Base-by-base conservation (phyloP, 2,888 invertebrate species). In the Steinernema scapterisci region DNA sequence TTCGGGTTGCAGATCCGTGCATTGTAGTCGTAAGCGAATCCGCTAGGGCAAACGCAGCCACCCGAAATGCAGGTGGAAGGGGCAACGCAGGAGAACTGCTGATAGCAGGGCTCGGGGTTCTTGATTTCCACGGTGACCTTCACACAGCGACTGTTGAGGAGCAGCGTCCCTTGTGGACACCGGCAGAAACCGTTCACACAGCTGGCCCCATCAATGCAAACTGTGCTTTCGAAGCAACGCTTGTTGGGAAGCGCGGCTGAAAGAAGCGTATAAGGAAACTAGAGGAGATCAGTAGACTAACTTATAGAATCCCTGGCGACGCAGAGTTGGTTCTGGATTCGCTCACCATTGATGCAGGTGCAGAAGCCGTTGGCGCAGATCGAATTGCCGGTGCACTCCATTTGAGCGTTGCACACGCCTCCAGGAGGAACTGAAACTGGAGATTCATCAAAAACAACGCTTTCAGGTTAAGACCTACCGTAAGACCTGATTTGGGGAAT, bases 281-380 rank as follows among this genome's bases (percentile, higher is more conserved):
- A 7, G 3, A 2, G 19, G 5, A 63, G 19, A 19, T 16, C 16
- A 71, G 27, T 6, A 0, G 11, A 52, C 51, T 56, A 45, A 78
- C 76, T 79, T 5, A 74, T 63, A 2, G 81, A 75, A 46, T 81
- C 78, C 13, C 75, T 73, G 16, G 76, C 76, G 52, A 85, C 76
- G 70, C 83, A 85, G 76, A 82, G 75, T 13, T 78, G 76, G 46
- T 84, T 82, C 44, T 76, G 74, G 56, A 86, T 82, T 21, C 77
- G 79, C 63, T 84, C 86, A 25, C 86, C 86, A 25, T 84, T 84
- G 9, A 86, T 86, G 76, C 87, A 87, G 9, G 83, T 81, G 72
- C 87, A 87, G 56, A 82, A 80, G 7, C 83, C 85, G 71, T 83
- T 82, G 7, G 83, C 84, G 71, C 87, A 87, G 9, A 85, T 79